Conservation (phyloP, 2,888 invertebrate genomes). For the Synanthedon myopaeformis region DNA sequence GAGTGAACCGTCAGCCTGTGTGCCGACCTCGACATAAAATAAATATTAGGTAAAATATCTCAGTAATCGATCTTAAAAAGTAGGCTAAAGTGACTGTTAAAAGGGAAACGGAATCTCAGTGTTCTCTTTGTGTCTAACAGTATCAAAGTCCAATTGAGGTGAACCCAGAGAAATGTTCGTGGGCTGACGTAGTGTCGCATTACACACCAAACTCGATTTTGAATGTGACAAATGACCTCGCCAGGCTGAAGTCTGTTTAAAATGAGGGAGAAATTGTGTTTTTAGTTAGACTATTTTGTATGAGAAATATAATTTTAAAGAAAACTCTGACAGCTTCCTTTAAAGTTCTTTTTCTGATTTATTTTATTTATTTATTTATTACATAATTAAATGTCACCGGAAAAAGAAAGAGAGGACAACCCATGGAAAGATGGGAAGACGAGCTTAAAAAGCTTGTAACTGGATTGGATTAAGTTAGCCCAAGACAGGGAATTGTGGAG, state of each 20-base stretch:
- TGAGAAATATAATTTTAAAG: background rate
- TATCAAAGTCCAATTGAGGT: conserved; percentile 16
- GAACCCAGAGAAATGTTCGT: conserved; percentile 35
- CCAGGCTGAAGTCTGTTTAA: background rate
- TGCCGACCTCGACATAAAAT: too few relatives aligned
- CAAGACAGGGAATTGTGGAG: too few relatives aligned
- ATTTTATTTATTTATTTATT: too few relatives aligned
- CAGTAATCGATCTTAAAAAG: background rate
- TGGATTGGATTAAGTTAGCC: too few relatives aligned
- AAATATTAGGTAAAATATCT: too few relatives aligned
- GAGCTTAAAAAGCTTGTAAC: too few relatives aligned
- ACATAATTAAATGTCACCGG: too few relatives aligned
- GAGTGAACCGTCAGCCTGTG: too few relatives aligned
- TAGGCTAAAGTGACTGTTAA: background rate
- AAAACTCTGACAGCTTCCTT: background rate
- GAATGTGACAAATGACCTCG: conserved; percentile 52
- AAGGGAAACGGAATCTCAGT: background rate
- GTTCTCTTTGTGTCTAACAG: background rate
- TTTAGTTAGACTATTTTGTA: background rate
- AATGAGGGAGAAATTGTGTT: background rate
- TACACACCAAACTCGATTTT: conserved; percentile 53
- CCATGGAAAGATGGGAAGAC: too few relatives aligned
- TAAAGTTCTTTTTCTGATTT: too few relatives aligned
- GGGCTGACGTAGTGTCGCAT: conserved; percentile 35
- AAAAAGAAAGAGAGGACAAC: too few relatives aligned